Conservation (phyloP, 2,113 vertebrate species). For the Corythornis cristatus region DNA sequence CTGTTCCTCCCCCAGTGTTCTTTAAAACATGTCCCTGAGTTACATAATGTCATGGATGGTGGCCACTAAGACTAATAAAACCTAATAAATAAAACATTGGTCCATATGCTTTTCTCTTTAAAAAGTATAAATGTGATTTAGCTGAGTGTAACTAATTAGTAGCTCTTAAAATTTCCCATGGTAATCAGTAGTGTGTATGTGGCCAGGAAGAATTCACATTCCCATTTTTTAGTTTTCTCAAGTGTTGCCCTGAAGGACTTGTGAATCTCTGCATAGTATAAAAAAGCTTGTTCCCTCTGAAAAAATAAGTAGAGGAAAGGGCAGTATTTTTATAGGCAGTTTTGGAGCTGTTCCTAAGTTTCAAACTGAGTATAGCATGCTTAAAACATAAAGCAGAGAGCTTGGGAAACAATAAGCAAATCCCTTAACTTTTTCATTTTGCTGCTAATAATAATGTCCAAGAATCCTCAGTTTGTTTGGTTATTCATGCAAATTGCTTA, state of each 20-base stretch:
- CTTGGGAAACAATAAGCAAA: neutral
- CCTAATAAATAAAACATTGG: neutral
- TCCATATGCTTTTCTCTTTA: neutral
- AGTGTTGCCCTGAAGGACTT: neutral
- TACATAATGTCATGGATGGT: neutral
- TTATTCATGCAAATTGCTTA: accelerated
- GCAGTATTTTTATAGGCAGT: neutral
- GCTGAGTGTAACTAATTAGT: neutral
- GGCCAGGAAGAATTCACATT: neutral
- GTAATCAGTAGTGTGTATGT: neutral
- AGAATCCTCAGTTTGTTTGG: neutral
- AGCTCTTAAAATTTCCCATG: neutral
- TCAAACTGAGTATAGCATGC: neutral
- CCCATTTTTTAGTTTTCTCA: neutral
- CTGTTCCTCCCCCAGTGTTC: neutral
- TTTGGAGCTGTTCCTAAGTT: neutral
- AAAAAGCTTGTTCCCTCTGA: neutral
- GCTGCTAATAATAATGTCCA: neutral
- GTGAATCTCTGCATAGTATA: neutral
- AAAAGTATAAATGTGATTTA: neutral
- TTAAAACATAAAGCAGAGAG: neutral
- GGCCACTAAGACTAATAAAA: neutral
- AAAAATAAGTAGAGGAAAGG: neutral
- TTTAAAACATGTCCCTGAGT: neutral
- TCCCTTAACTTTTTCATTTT: neutral